Evolutionary conservation across 64 coral and sea anemone species (phyloP), one percentile per base, ranked within the genome.

Genomic region (Montipora efflorescens): DNA sequence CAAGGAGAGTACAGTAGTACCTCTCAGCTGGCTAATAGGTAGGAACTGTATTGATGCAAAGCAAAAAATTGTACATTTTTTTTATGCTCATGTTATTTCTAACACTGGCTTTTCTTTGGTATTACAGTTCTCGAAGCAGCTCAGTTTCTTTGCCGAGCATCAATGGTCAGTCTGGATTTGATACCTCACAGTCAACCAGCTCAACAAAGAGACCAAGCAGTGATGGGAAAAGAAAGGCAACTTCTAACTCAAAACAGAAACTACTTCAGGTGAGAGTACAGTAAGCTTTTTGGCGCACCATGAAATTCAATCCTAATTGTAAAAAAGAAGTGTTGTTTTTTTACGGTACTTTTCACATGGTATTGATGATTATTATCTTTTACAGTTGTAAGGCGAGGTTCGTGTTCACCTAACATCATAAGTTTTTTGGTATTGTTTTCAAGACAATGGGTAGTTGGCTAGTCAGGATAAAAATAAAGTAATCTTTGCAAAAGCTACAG

Each of bases 61-160:
- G 9, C 3, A 15, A 64, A 64, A 64, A 12, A 12, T 64, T 11
- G 13, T 12, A 77, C 36, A 19, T 15, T 45, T 47, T 67, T 36
- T 36, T 36, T 28, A 28, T 28, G 25, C 25, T 28, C 36, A 36
- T 36, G 36, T 36, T 36, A 36, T 36, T 2, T 23, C 14, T 14
- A 64, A 71, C 48, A 47, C 0, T 15, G 15, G 1, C 23, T 7
- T 36, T 58, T 59, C 7, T 15, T 89, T 89, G 59, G 16, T 43
- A 8, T 6, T 57, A 11, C 48, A 97, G 96, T 13, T 91, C 96
- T 23, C 80, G 93, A 7, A 82, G 66, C 6, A 95, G 55, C 69
- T 97, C 96, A 66, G 89, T 97, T 8, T 97, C 96, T 44, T 58
- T 97, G n/a, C 96, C 96, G 50, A 97, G 96, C 47, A 97, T 97